Evolutionary conservation across 2,113 vertebrate species (phyloP).

Genomic region (Cromileptes altivelis): DNA sequence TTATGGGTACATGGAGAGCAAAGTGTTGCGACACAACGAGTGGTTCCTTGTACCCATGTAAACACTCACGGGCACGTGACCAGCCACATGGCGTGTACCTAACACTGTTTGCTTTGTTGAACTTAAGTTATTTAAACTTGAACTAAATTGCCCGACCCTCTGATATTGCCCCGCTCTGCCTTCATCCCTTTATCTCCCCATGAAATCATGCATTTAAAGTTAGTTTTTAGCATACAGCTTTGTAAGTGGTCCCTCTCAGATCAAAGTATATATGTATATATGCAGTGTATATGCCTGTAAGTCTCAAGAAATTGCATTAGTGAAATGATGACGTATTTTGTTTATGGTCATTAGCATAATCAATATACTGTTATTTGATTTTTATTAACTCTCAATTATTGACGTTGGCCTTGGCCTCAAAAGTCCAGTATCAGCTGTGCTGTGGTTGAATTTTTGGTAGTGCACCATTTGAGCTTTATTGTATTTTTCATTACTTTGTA

Average conservation of each 20-base stretch:
- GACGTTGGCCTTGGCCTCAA: not conserved
- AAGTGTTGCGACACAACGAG: conserved; percentile 57
- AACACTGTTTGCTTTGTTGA: not conserved
- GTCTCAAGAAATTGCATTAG: not conserved
- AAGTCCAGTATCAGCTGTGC: not conserved
- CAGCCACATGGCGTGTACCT: conserved; percentile 67
- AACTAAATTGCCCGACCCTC: conserved; percentile 12
- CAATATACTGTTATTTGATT: not conserved
- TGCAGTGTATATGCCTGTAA: not conserved
- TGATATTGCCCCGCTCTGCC: not conserved
- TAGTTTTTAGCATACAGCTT: not conserved
- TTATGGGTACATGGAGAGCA: not conserved
- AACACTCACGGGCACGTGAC: conserved; percentile 84
- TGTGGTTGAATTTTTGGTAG: not conserved
- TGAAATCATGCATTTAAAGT: not conserved
- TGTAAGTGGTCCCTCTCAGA: not conserved
- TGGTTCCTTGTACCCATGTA: conserved; percentile 63
- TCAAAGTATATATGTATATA: too few relatives aligned
- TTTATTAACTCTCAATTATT: not conserved
- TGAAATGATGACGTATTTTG: not conserved
- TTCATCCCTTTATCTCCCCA: too few relatives aligned
- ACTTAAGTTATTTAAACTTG: not conserved
- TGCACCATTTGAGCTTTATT: not conserved
- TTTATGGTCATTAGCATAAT: not conserved
- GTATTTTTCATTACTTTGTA: too few relatives aligned